Evolutionary conservation across 2,797 vertebrate genomes (phyloP).

Genomic region (Enteromius thamalakanensis): DNA sequence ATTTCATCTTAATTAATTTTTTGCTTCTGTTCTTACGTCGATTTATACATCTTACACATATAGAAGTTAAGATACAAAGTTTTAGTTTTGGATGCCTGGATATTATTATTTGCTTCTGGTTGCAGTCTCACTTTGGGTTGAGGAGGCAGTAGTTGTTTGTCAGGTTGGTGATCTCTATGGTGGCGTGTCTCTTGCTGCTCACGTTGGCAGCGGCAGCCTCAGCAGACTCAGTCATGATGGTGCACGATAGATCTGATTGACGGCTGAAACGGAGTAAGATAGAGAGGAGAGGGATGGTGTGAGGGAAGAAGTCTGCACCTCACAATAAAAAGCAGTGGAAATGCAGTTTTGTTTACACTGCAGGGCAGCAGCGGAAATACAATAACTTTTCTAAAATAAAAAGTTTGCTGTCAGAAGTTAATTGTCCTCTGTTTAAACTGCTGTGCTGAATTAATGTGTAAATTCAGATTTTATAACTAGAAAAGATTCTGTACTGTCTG

Average conservation of each 20-base stretch:
- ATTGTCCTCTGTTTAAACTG: background rate
- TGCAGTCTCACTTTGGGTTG: conserved; percentile 71
- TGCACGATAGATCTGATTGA: conserved; percentile 2
- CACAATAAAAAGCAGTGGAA: background rate
- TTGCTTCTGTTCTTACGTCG: background rate
- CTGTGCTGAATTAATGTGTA: conserved; percentile 1
- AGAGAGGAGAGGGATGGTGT: background rate
- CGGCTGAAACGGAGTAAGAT: background rate
- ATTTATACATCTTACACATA: background rate
- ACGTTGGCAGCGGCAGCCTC: conserved; percentile 72
- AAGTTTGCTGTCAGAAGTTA: background rate
- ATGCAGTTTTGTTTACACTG: conserved; percentile 5
- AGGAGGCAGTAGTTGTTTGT: conserved; percentile 74
- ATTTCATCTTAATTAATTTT: background rate
- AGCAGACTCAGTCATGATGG: conserved; percentile 71
- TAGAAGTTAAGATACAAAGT: background rate
- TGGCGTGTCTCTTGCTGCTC: conserved; percentile 67
- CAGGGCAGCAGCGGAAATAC: background rate
- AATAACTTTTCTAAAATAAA: conserved; percentile 2
- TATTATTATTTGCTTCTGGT: conserved; percentile 4
- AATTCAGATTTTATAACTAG: background rate
- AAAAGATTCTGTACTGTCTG: background rate
- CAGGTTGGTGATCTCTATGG: conserved; percentile 73
- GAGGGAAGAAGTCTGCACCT: conserved; percentile 18
- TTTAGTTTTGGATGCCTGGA: conserved; percentile 15